Evolutionary conservation across 2,113 vertebrate genomes (phyloP), one percentile per base, ranked within the genome.

Genomic region (Geococcyx californianus): DNA sequence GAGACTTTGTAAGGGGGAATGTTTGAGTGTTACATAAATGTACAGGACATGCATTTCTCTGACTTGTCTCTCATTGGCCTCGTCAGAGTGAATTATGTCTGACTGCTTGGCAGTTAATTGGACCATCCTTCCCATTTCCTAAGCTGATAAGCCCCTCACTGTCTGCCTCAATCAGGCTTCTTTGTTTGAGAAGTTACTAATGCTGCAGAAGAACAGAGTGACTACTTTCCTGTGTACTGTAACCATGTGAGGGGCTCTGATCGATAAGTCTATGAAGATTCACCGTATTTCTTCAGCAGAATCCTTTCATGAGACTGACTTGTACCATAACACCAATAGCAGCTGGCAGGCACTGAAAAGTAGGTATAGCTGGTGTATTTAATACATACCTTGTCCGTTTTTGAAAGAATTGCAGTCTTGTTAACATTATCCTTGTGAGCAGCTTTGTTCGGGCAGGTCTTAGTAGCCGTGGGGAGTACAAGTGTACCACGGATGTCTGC

Each of bases 101-200:
- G 97, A 96, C 91, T 95, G 90, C 96, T 95, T 97, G 98, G 95
- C 97, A 95, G 97, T 97, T 98, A 98, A 97, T 97, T 98, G 97
- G 97, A 97, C 95, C 97, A 96, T 98, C 97, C 97, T 97, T 98
- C 95, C 97, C 81, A 42, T 97, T 96, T 95, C 95, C 83, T 98
- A 98, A 98, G 97, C 97, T 98, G 97, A 98, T 98, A 98, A 98
- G 97, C 97, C 96, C 96, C 94, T 97, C 95, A 87, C 96, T 97
- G 97, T 98, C 98, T 97, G 95, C 85, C 94, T 97, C 92, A 94
- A 97, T 97, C 97, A 98, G 86, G 93, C 97, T 91, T 94, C 98
- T 97, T 98, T 98, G 97, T 98, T 97, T 97, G 97, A 97, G 97
- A 91, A 94, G 95, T 96, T 96, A 96, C 96, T 98, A 98, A 97